These are phyloP conservation scores for Plebejus anna DNA, from an alignment of 2,888 invertebrate genomes.

Conservation along the genomic window DNA sequence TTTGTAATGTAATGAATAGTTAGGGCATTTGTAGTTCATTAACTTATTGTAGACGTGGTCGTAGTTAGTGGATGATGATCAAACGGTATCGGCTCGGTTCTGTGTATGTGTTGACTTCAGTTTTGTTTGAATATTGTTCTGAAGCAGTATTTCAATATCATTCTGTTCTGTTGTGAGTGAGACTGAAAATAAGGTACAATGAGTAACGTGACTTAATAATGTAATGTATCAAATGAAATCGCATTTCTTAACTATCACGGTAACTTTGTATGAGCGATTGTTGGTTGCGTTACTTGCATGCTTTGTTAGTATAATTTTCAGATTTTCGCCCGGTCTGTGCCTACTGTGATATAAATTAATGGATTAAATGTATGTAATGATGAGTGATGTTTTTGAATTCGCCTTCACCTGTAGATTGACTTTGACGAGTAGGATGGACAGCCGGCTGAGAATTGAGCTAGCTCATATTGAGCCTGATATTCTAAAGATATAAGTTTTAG, in stretches of 20 bases:
- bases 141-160: slow-evolving; percentile 75
- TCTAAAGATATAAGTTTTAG: slow-evolving; percentile 66
- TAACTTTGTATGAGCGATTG: slow-evolving; percentile 59
- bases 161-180: slow-evolving; percentile 73
- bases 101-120: slow-evolving; percentile 52
- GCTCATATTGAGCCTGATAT: slow-evolving; percentile 78
- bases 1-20: slow-evolving; percentile 72
- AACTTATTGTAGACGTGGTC: slow-evolving; percentile 74
- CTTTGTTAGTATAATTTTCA: slow-evolving; percentile 72
- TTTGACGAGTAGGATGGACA: slow-evolving; percentile 61
- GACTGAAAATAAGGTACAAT: slow-evolving; percentile 75
- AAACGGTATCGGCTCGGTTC: slow-evolving; percentile 62
- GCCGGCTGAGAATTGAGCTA: slow-evolving; percentile 68
- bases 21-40: slow-evolving; percentile 76
- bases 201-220: slow-evolving; percentile 57
- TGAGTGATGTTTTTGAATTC: slow-evolving; percentile 55
- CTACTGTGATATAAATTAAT: slow-evolving; percentile 70
- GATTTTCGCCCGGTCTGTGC: slow-evolving; percentile 78
- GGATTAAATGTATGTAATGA: slow-evolving; percentile 48
- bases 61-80: slow-evolving; percentile 70
- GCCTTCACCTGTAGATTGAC: slow-evolving; percentile 57
- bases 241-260: slow-evolving; percentile 46
- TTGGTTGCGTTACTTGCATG: slow-evolving; percentile 71
- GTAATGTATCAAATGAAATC: slow-evolving; percentile 54
- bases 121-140: slow-evolving; percentile 54